Base-by-base conservation (phyloP, 2,113 vertebrate species). In the Coptodon rendalli region DNA sequence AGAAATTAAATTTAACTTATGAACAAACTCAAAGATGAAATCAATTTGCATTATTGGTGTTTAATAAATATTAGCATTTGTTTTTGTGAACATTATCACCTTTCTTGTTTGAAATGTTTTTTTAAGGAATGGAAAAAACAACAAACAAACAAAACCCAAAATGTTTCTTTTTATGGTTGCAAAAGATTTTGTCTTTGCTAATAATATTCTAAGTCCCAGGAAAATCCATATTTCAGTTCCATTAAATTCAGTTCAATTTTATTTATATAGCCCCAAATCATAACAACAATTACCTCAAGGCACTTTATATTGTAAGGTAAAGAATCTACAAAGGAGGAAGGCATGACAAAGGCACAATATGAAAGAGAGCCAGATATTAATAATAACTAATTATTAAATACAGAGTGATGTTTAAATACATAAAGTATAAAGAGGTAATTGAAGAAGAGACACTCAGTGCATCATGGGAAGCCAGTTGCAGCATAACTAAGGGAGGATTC, bases 171-270 rank as follows among this genome's bases (percentile, higher is more conserved):
- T 52, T 52, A 52, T n/a, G 50, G 19, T 10, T 53, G 50, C 50
- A n/a, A n/a, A 53, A 3, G 3, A 53, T 10, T 0, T 29, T 29
- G 56, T 59, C 13, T 59, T 59, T 59, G 14, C 27, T 31, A 57
- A 0, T 5, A 27, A 57, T 57, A 57, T 6, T 27, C 6, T 57
- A 9, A 0, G 7, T 2, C 56, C 56, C 0, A 59, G 56, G 56
- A 59, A 59, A 59, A 29, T 59, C 56, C 0, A 0, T 17, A 31
- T 59, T 59, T 31, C 57, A 59, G 24, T 59, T 59, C 5, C 27
- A 2, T 9, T 31, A 6, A 59, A 59, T 59, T 31, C 14, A 59
- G 27, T 59, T 31, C 3, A 31, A 0, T 59, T 31, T 31, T 59
- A 59, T 59, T 59, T 6, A 6, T 59, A 0, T 59, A 59, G 27